Evolutionary conservation across 2,797 vertebrate species (phyloP), one percentile per base, ranked within the genome.

Genomic region (Benthosema pterotum): DNA sequence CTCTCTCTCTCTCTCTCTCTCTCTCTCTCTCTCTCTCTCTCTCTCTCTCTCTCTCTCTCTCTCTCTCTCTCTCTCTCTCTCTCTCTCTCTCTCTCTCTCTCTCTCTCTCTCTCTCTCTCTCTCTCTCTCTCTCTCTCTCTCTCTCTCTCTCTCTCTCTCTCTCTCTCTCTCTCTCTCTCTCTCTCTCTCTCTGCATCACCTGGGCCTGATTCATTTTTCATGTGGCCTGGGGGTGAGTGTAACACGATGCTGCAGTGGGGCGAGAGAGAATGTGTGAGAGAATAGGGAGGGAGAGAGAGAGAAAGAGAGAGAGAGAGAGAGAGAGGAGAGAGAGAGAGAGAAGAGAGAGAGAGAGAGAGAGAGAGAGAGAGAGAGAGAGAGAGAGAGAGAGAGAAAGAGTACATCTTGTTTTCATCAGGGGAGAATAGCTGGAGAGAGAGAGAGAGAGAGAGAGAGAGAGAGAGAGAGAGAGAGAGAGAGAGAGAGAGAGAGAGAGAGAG

Each of bases 131-230:
- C 47, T 3, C n/a, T 59, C 63, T 71, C 65, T 58, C 22, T 67
- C 49, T 70, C 63, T 63, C 65, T 47, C 50, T 46, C 45, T 54
- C 18, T 45, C 48, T 14, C 15, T 43, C 11, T 59, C 47, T 3
- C n/a, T n/a, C n/a, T n/a, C n/a, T n/a, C n/a, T n/a, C n/a, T n/a
- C n/a, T n/a, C n/a, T n/a, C n/a, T n/a, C n/a, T n/a, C 49, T 18
- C 43, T 25, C 11, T 11, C 48, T 45, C 52, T 51, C 25, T 11
- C 75, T 71, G 72, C 75, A 75, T 88, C 78, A 88, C 89, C 84
- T 83, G 79, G 72, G 60, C 69, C 64, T 60, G 71, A 81, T 89
- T 88, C 74, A 91, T 91, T 90, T 91, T 87, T 88, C 82, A 90
- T 81, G 77, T 87, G 75, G 84, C 88, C 84, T 52, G 65, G 68